Evolutionary conservation across 1,140 invertebrate species (phyloP), one percentile per base, ranked within the genome.

Genomic region (Notospermus geniculatus): DNA sequence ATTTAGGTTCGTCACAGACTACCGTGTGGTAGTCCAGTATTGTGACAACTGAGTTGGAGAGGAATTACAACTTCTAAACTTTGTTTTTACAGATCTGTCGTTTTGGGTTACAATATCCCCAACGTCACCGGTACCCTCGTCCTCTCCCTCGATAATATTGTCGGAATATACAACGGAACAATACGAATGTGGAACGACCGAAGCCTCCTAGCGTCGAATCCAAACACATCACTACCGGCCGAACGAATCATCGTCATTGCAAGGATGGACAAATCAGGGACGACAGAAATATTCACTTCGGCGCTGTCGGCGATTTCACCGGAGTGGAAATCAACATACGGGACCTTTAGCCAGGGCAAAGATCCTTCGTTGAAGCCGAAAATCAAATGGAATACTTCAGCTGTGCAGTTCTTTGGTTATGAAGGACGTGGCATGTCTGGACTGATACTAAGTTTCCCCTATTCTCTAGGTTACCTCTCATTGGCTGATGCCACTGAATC

Each of bases 151-250:
- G 62, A 72, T 13, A 46, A 64, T 7, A 25, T 71, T 11, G 70
- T 70, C 9, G 70, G 66, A 0, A 72, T 74, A 15, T 75, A 66
- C 54, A 72, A 71, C 39, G 71, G 71, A 4, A 69, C 68, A 1
- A 53, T 62, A 30, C 62, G 7, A 1, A 50, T 19, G 15, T 74
- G 69, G 71, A 67, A 71, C 57, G 58, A 73, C 52, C 22, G 64
- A 13, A 19, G 32, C 1, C 54, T 73, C 29, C 23, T 45, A 27
- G 13, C 5, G 1, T 19, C 65, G 17, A 75, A 75, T 50, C 67
- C 67, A 1, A 25, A 11, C 5, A 23, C 58, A 29, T 25, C 1
- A 5, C 36, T 75, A 23, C 73, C 73, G 0, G 22, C 29, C 28
- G 32, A 57, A 17, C n/a, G 25, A n/a, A 72, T 75, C 30, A 41